Percentiles rank a stretch among this genome's conserved stretches.
These are phyloP conservation scores for Synanceia verrucosa DNA, from an alignment of 2,797 vertebrate genomes.

Conservation along the genomic window DNA sequence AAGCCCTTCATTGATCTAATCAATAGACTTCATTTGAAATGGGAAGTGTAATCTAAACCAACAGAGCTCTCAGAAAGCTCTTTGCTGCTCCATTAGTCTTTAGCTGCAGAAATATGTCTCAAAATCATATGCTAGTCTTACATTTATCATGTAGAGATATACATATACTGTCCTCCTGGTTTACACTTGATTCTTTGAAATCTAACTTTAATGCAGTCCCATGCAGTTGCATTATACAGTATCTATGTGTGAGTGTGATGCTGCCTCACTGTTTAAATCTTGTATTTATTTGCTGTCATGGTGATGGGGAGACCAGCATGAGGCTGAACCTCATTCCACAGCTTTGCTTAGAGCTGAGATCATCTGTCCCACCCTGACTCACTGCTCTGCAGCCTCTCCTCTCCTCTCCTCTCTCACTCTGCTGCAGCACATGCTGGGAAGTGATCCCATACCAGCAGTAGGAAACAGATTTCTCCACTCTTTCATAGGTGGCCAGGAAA, in stretches of 20 bases:
- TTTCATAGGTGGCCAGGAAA: conserved; percentile 21
- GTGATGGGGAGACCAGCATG: conserved; percentile 72
- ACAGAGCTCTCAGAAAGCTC: conserved; percentile 21
- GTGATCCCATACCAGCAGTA: conserved; percentile 53
- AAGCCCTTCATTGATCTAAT: conserved; percentile 32
- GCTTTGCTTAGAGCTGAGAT: conserved; percentile 79
- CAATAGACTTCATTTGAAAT: conserved; percentile 35
- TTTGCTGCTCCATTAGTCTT: conserved; percentile 10
- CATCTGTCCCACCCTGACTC: conserved; percentile 75
- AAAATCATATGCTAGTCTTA: not conserved
- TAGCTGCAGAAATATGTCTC: not conserved
- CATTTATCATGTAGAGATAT: not conserved
- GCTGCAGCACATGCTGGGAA: conserved; percentile 73
- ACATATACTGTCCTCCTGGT: not conserved
- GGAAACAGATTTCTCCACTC: conserved; percentile 52
- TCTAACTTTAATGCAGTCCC: not conserved
- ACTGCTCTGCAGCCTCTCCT: conserved; percentile 59
- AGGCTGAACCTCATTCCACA: conserved; percentile 69
- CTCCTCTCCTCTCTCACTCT: conserved; percentile 45
- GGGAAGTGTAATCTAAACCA: conserved; percentile 21
- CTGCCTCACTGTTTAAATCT: conserved; percentile 47
- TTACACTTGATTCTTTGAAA: not conserved
- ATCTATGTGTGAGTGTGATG: conserved; percentile 1
- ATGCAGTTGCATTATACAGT: conserved; percentile 4
- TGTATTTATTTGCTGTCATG: conserved; percentile 77